phyloP scores from a whole-genome alignment of 2,113 vertebrate species.

The Hoplias malabaricus region DNA sequence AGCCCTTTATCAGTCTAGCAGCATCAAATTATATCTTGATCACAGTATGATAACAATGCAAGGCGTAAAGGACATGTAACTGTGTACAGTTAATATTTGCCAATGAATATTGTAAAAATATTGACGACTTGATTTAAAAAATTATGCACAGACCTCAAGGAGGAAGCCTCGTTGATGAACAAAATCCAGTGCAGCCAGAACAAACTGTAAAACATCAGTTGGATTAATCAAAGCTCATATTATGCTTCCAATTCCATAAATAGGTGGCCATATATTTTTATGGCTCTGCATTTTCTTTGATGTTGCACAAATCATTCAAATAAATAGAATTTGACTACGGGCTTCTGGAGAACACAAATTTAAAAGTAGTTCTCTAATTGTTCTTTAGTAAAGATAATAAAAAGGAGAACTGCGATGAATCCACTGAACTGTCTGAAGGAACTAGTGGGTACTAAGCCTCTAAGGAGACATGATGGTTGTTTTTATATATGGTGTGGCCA shows the following conservation, averaged over 20 bases:
- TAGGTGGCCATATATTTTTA: neutral
- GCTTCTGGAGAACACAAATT: neutral
- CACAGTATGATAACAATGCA: neutral
- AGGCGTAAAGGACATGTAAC: neutral
- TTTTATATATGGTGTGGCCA: too few relatives aligned
- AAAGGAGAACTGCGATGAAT: too few relatives aligned
- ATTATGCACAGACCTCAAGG: constrained; percentile 72
- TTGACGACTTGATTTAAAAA: neutral
- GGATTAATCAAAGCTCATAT: neutral
- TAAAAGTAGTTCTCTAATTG: too few relatives aligned
- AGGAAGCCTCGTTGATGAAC: constrained; percentile 74
- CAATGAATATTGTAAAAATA: neutral
- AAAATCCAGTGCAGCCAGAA: constrained; percentile 73
- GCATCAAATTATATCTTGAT: too few relatives aligned
- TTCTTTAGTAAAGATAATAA: too few relatives aligned
- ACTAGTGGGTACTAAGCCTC: too few relatives aligned
- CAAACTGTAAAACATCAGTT: constrained; percentile 66
- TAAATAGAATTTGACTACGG: neutral
- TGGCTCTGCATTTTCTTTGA: neutral
- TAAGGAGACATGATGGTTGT: too few relatives aligned
- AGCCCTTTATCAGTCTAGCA: neutral
- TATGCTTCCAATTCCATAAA: neutral
- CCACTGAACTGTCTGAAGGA: too few relatives aligned
- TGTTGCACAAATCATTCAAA: neutral
- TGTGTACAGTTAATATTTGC: neutral